phyloP scores from a whole-genome alignment of 2,888 invertebrate species.

The Clusia tigrina region DNA sequence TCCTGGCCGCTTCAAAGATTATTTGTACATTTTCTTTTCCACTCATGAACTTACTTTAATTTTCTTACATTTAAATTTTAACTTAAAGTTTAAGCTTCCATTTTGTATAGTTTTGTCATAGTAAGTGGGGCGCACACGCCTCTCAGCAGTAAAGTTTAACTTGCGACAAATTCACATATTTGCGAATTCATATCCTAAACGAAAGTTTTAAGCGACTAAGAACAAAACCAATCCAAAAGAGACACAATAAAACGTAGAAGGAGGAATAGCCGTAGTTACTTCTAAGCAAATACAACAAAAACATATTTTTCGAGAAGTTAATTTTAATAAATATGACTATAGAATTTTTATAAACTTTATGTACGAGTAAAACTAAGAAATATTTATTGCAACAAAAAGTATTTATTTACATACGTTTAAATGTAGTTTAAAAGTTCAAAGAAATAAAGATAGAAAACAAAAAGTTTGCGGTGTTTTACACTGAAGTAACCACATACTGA shows the following conservation, averaged over 20 bases:
- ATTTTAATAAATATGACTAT: conserved; percentile 8
- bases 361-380: conserved; percentile 38
- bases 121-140: no score
- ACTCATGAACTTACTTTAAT: no score
- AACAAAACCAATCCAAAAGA: conserved; percentile 41
- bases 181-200: conserved; percentile 26
- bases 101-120: no score
- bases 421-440: background rate
- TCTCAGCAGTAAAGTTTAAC: conserved; percentile 56
- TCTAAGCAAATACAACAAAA: background rate
- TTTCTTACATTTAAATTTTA: no score
- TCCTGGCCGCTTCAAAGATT: no score
- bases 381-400: conserved; percentile 25
- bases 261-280: no score
- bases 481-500: no score
- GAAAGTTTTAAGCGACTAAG: background rate
- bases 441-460: background rate
- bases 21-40: no score
- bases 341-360: conserved; percentile 13
- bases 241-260: conserved; percentile 33
- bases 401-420: conserved; percentile 2
- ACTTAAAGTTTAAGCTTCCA: no score
- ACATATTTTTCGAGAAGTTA: conserved; percentile 17
- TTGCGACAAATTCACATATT: conserved; percentile 42
- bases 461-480: no score